A percentile compares a stretch with the other conserved stretches of the same genome.
phyloP scores from a whole-genome alignment of 1,140 invertebrate genomes.

The Drosophila jambulina region DNA sequence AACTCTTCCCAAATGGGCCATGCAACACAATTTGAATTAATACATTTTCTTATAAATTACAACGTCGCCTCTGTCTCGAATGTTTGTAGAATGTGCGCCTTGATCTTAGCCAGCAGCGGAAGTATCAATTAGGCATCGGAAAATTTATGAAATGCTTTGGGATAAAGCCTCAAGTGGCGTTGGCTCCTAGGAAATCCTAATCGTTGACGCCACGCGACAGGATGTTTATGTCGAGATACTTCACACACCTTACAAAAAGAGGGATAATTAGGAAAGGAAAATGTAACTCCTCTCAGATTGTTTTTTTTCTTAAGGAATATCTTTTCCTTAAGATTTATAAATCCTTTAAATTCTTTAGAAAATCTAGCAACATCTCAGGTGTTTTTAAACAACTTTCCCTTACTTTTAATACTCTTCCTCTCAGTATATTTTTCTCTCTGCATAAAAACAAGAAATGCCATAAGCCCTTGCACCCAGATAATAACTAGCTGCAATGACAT shows the following conservation, averaged over 20 bases:
- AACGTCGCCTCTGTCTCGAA: conserved; percentile 3
- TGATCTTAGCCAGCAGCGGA: conserved; percentile 65
- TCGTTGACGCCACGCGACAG: conserved; percentile 71
- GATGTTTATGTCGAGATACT: conserved; percentile 61
- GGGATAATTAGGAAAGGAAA: not conserved
- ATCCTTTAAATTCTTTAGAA: not conserved
- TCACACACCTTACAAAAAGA: not conserved
- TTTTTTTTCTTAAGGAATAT: not conserved
- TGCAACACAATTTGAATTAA: conserved; percentile 70
- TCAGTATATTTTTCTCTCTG: not conserved
- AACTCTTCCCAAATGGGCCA: conserved; percentile 53
- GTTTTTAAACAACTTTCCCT: not conserved
- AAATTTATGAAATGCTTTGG: conserved; percentile 63
- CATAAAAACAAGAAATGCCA: conserved; percentile 6
- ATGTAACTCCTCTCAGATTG: not conserved
- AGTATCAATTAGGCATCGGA: conserved; percentile 68
- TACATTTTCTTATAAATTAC: conserved; percentile 75
- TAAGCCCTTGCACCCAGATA: conserved; percentile 29
- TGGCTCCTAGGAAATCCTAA: conserved; percentile 48
- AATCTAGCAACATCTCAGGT: too few relatives aligned
- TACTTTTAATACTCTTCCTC: not conserved
- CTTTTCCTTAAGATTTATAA: not conserved
- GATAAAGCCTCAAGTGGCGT: conserved; percentile 41
- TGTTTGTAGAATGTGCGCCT: conserved; percentile 57
- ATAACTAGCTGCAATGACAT: conserved; percentile 31